These are phyloP conservation scores for Brachionus plicatilis DNA, from an alignment of 1,140 invertebrate genomes.

Conservation along the genomic window DNA sequence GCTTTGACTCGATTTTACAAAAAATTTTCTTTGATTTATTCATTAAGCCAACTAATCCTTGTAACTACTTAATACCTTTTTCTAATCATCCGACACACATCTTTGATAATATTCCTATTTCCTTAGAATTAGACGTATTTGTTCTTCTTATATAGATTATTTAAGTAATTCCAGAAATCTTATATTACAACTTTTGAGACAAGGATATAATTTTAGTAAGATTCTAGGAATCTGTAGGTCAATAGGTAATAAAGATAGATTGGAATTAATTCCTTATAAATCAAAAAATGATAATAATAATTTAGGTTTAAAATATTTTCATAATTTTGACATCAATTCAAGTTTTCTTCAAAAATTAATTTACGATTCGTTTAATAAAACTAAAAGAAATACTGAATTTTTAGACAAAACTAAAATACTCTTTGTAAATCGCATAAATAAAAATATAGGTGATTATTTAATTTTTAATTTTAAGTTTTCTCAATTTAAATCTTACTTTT, in stretches of 20 bases:
- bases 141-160: not conserved
- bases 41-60: not conserved
- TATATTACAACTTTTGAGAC: not conserved
- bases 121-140: not conserved
- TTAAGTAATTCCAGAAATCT: not conserved
- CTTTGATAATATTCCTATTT: not conserved
- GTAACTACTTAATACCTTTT: not conserved
- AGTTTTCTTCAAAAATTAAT: not conserved
- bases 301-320: not conserved
- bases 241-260: not conserved
- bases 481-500: not conserved
- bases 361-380: not conserved
- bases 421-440: not conserved
- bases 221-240: not conserved
- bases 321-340: not conserved
- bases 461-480: not conserved
- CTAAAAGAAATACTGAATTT: no score
- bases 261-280: not conserved
- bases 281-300: not conserved
- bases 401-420: not conserved
- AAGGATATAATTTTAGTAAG: slow-evolving; percentile 3
- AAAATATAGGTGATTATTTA: not conserved
- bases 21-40: not conserved
- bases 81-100: not conserved
- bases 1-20: not conserved